A percentile compares a stretch with the other conserved stretches of the same genome.
These are phyloP conservation scores for Drosophila sturtevanti DNA, from an alignment of 1,140 invertebrate species.

Conservation along the genomic window DNA sequence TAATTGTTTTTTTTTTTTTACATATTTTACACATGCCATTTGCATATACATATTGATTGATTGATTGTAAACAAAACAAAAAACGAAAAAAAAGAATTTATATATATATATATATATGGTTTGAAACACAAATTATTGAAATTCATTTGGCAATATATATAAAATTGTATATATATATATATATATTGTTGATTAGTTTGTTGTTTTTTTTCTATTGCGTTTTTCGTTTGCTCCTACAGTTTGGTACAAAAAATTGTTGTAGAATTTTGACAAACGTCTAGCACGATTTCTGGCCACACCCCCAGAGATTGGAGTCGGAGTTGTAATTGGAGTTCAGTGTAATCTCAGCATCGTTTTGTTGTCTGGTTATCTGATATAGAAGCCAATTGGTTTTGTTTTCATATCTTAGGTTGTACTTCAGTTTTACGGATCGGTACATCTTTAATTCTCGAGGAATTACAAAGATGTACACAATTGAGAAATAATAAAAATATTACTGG, in stretches of 20 bases:
- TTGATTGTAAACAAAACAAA: not conserved
- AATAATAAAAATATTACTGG: constrained; percentile 82
- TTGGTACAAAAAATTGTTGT: constrained; percentile 77
- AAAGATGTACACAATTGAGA: constrained; percentile 60
- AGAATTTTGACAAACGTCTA: constrained; percentile 79
- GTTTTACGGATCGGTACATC: constrained; percentile 49
- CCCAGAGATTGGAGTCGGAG: not conserved
- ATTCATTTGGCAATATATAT: not conserved
- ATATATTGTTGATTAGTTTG: constrained; percentile 6
- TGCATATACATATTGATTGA: not conserved
- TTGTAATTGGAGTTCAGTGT: not conserved
- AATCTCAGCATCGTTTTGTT: not conserved
- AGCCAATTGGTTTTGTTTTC: constrained; percentile 60
- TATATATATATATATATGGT: not conserved
- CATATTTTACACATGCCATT: constrained; percentile 69
- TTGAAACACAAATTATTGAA: not conserved
- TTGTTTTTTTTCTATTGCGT: constrained; percentile 66
- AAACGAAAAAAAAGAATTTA: constrained; percentile 31
- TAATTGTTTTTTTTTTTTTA: constrained; percentile 49
- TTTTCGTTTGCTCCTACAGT: constrained; percentile 82
- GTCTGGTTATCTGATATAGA: constrained; percentile 42
- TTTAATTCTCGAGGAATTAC: constrained; percentile 73
- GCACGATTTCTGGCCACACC: constrained; percentile 44
- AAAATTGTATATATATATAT: constrained; percentile 16
- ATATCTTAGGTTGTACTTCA: constrained; percentile 74